Evolutionary conservation across 2,888 invertebrate species (phyloP), one percentile per base, ranked within the genome.

Genomic region (Thelaira solivaga): DNA sequence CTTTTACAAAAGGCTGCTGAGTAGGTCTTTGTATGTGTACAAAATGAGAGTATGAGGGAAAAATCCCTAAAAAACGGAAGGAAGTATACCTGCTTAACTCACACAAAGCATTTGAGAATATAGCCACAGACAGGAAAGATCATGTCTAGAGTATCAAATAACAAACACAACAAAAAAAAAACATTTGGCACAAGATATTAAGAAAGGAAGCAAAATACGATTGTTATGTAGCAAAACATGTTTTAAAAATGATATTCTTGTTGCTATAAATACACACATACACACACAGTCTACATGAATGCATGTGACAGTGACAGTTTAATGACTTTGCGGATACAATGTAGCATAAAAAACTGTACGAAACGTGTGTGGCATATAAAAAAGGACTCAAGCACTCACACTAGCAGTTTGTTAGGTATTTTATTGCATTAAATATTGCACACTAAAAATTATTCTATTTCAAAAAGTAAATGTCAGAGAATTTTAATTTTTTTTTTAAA

Each of bases 321-420:
- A 62, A 55, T 61, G 53, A 76, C 16, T 39, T 49, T 76, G 61
- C 71, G 51, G 71, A 76, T 76, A 65, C 20, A 51, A 24, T 29
- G 59, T 45, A 43, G 45, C 24, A 36, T 36, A 69, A 65, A 51
- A 41, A 49, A 18, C 36, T 36, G 2, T 34, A 49, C 24, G 11
- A 65, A 61, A 76, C 76, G 71, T 67, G 76, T 72, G 41, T 49
- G 76, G 76, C 76, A 76, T 76, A 55, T 69, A 51, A 75, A 75
- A 16, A 20, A 43, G 45, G 45, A 67, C 55, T 55, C 55, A 39
- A 47, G 39, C 7, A 57, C 11, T 11, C 31, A 62, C 62, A 29
- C 39, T 24, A 10, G 20, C 36, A 41, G n/a, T 43, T 24, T 41
- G 18, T 13, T n/a, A n/a, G n/a, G n/a, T n/a, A n/a, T n/a, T n/a